phyloP scores from a whole-genome alignment of 2,888 invertebrate species.

The Diarsia dahlii region DNA sequence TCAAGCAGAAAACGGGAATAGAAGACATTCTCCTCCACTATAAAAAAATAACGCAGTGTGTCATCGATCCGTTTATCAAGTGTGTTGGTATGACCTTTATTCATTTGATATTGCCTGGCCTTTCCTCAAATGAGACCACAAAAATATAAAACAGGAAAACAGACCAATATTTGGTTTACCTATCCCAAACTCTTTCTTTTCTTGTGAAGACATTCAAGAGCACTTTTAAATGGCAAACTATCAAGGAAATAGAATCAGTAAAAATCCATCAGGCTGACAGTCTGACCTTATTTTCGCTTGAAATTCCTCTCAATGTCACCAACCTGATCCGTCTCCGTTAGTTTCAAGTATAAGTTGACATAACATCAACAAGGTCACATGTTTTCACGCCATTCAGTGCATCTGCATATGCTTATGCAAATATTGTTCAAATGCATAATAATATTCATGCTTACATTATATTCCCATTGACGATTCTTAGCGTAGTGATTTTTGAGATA shows the following conservation, averaged over 20 bases:
- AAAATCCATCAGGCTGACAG: background rate
- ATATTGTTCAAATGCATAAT: constrained; percentile 26
- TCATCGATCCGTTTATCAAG: background rate
- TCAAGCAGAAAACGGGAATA: background rate
- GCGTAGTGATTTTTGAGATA: background rate
- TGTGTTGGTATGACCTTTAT: background rate
- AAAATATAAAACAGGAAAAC: background rate
- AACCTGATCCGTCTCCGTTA: constrained; percentile 38
- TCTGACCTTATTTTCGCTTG: constrained; percentile 43
- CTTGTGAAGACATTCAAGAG: background rate
- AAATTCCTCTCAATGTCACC: constrained; percentile 50
- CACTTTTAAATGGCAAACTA: background rate
- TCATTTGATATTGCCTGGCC: background rate
- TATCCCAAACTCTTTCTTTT: background rate
- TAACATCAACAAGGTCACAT: constrained; percentile 52
- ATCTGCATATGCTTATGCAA: constrained; percentile 44
- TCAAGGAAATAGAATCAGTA: background rate
- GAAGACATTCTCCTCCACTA: too few relatives aligned
- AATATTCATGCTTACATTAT: constrained; percentile 15
- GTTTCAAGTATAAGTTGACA: constrained; percentile 34
- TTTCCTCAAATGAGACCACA: background rate
- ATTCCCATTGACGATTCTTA: constrained; percentile 11
- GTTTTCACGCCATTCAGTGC: constrained; percentile 33
- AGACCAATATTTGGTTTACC: background rate
- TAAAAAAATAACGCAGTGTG: background rate